Evolutionary conservation across 1,140 invertebrate genomes (phyloP).

Genomic region (Mamestra configurata): DNA sequence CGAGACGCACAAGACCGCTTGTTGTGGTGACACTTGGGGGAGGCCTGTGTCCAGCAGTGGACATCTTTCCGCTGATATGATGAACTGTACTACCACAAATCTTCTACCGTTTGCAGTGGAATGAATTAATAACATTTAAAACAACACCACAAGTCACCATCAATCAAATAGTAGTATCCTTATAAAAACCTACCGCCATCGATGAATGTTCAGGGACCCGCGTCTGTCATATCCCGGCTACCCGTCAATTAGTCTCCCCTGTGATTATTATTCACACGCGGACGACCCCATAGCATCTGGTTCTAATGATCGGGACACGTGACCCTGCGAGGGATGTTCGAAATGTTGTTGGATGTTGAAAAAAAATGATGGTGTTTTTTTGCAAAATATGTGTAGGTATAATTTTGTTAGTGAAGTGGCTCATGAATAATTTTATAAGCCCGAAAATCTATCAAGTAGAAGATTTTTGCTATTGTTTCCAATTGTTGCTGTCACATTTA

Average conservation of each 20-base stretch:
- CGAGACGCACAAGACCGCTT: too few species aligned
- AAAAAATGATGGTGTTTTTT: constrained; percentile 31
- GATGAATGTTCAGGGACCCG: neutral
- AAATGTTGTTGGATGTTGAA: neutral
- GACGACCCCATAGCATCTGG: constrained; percentile 44
- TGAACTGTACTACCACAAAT: too few species aligned
- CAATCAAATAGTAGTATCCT: neutral
- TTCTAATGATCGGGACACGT: constrained; percentile 51
- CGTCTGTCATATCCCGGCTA: constrained; percentile 32
- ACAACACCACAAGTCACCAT: neutral
- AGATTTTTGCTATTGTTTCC: too few species aligned
- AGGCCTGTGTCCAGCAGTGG: too few species aligned
- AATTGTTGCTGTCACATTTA: too few species aligned
- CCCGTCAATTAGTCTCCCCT: constrained; percentile 45
- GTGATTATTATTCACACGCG: constrained; percentile 52
- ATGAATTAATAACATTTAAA: too few species aligned
- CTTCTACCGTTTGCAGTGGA: too few species aligned
- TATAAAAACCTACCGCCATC: neutral
- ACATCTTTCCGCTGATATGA: too few species aligned
- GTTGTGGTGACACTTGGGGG: too few species aligned
- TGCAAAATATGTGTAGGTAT: neutral
- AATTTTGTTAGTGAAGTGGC: too few species aligned
- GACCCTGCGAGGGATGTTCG: constrained; percentile 5
- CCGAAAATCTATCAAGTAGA: too few species aligned
- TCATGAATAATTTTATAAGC: too few species aligned